These are phyloP conservation scores for Andrena haemorrhoa DNA, from an alignment of 2,888 invertebrate species.

Conservation along the genomic window DNA sequence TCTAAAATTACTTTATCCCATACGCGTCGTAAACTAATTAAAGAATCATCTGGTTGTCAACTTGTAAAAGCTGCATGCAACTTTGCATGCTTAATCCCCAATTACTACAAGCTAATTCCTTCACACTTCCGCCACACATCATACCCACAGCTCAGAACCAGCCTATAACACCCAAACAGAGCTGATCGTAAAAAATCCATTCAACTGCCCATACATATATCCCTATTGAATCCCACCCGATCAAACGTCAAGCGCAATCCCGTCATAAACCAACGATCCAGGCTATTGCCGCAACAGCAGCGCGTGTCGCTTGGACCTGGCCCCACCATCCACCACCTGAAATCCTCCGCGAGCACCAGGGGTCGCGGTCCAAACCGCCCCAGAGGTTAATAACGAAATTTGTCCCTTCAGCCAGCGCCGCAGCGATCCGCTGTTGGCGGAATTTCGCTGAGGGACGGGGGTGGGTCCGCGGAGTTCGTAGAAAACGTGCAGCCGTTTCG, in stretches of 20 bases:
- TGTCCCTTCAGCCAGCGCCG: neutral
- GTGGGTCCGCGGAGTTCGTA: neutral
- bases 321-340: neutral
- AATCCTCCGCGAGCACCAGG: neutral
- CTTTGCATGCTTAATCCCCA: no score
- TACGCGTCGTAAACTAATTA: no score
- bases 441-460: conserved; percentile 3
- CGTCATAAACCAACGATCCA: neutral
- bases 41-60: no score
- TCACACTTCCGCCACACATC: no score
- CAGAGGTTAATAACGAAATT: conserved; percentile 34
- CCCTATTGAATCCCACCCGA: no score
- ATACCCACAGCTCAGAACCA: no score
- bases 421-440: conserved; percentile 15
- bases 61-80: no score
- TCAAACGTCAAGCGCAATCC: neutral
- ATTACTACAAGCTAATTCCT: no score
- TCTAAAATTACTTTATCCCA: no score
- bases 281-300: neutral
- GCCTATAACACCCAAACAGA: no score
- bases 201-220: no score
- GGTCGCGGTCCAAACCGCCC: neutral
- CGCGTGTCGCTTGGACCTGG: neutral
- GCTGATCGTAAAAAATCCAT: no score
- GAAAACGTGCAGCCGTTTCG: conserved; percentile 57